phyloP scores from a whole-genome alignment of 2,113 vertebrate genomes.

The Otus sunia region DNA sequence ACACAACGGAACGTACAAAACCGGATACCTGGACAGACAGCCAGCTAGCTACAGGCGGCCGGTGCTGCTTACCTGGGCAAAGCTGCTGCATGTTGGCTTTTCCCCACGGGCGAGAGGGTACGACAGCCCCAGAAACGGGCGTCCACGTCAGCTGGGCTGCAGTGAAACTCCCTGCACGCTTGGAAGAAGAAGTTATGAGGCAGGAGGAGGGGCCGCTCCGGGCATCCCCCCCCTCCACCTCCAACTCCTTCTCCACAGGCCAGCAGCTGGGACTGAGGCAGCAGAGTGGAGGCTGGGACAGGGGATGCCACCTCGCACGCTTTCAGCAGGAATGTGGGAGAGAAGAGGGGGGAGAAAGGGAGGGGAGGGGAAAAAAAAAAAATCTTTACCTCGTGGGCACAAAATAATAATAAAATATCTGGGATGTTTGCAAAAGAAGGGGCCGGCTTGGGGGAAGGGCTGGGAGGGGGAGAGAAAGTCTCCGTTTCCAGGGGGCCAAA shows the following conservation, averaged over 20 bases:
- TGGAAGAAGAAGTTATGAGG: not conserved
- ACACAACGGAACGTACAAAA: not conserved
- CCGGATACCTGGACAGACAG: fast-evolving
- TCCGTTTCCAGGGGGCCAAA: not conserved
- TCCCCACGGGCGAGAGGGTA: fast-evolving
- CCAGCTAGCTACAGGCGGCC: fast-evolving
- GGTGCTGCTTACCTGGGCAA: conserved; percentile 8
- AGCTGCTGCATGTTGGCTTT: fast-evolving
- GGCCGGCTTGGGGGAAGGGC: not conserved
- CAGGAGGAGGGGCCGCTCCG: conserved; percentile 33
- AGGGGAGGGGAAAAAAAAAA: not conserved
- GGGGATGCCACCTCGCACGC: not conserved
- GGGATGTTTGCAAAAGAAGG: not conserved
- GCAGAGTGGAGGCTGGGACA: not conserved
- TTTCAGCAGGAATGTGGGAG: not conserved
- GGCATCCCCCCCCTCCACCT: not conserved
- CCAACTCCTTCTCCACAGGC: not conserved
- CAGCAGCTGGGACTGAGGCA: not conserved
- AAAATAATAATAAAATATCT: conserved; percentile 4
- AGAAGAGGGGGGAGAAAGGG: not conserved
- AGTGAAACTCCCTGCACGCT: not conserved
- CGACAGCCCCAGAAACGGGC: not conserved
- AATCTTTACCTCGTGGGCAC: not conserved
- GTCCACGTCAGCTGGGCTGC: not conserved
- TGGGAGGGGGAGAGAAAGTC: not conserved